A percentile compares a stretch with the other conserved stretches of the same genome.
These are phyloP conservation scores for Mesopsocus fuscifrons DNA, from an alignment of 2,888 invertebrate genomes.

Conservation along the genomic window DNA sequence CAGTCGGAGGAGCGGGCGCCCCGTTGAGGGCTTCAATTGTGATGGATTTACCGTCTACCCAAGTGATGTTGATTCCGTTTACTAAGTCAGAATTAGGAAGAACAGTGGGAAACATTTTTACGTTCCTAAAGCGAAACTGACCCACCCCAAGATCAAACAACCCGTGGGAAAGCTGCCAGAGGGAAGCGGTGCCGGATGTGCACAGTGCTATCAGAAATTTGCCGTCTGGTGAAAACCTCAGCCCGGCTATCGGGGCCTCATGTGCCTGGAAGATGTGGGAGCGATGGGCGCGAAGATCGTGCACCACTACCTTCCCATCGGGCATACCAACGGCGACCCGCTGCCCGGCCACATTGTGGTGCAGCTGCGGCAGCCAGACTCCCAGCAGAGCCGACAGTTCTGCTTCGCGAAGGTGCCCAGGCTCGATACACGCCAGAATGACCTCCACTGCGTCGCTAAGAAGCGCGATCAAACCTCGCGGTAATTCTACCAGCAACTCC, in stretches of 20 bases:
- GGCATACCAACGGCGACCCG: neutral
- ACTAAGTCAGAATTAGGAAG: neutral
- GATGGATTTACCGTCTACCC: no score
- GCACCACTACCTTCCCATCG: neutral
- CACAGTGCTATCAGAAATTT: neutral
- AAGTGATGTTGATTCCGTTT: neutral
- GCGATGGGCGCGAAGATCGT: neutral
- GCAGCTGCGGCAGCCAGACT: neutral
- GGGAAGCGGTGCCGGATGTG: neutral
- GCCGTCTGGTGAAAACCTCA: conserved; percentile 5
- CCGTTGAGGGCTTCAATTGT: no score
- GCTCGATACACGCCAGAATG: neutral
- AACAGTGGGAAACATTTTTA: neutral
- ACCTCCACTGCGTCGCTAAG: neutral
- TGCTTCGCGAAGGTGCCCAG: neutral
- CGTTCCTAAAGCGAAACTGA: neutral
- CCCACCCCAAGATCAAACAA: conserved; percentile 1
- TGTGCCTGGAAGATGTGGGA: neutral
- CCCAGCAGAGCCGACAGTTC: neutral
- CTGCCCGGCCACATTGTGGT: neutral
- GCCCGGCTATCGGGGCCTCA: neutral
- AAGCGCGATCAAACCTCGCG: neutral
- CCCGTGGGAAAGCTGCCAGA: conserved; percentile 2
- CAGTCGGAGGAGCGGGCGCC: no score
- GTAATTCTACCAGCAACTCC: neutral